Conservation (phyloP, 2,888 invertebrate genomes). For the Drosophila parthenogenetica region DNA sequence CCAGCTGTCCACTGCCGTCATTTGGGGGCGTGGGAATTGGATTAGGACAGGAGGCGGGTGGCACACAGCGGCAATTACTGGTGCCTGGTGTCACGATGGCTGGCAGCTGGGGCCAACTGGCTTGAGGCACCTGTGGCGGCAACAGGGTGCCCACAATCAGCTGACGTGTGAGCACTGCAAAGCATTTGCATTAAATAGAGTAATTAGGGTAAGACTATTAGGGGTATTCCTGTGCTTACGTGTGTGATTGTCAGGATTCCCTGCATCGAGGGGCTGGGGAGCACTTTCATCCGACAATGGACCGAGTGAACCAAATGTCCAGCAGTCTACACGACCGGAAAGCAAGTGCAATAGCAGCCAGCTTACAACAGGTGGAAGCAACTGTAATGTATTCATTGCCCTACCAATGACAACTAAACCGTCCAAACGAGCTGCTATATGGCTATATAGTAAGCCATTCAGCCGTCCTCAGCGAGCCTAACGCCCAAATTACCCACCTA, state of each 20-base stretch:
- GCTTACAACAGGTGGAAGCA: conserved; percentile 13
- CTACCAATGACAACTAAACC: conserved; percentile 56
- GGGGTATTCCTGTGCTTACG: conserved; percentile 39
- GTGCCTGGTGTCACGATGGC: conserved; percentile 53
- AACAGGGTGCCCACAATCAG: conserved; percentile 72
- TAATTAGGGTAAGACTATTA: background rate
- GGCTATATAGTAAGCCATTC: conserved; percentile 61
- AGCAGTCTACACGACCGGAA: conserved; percentile 28
- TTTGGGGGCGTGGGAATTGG: conserved; percentile 74
- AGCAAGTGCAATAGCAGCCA: conserved; percentile 48
- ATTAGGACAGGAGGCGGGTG: conserved; percentile 82
- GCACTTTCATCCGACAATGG: conserved; percentile 27
- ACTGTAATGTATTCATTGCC: conserved; percentile 56
- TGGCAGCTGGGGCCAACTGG: conserved; percentile 59
- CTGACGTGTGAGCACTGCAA: conserved; percentile 76
- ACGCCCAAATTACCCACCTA: conserved; percentile 52
- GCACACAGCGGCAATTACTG: conserved; percentile 83
- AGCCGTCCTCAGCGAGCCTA: conserved; percentile 21
- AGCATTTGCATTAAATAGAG: background rate
- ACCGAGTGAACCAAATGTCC: conserved; percentile 59
- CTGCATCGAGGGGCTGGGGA: conserved; percentile 59
- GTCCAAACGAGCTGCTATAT: conserved; percentile 36
- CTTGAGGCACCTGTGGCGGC: conserved; percentile 51
- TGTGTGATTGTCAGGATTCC: conserved; percentile 54
- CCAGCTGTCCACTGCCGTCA: conserved; percentile 87